These are phyloP conservation scores for Notodonta ziczac DNA, from an alignment of 2,888 invertebrate genomes.

Conservation along the genomic window DNA sequence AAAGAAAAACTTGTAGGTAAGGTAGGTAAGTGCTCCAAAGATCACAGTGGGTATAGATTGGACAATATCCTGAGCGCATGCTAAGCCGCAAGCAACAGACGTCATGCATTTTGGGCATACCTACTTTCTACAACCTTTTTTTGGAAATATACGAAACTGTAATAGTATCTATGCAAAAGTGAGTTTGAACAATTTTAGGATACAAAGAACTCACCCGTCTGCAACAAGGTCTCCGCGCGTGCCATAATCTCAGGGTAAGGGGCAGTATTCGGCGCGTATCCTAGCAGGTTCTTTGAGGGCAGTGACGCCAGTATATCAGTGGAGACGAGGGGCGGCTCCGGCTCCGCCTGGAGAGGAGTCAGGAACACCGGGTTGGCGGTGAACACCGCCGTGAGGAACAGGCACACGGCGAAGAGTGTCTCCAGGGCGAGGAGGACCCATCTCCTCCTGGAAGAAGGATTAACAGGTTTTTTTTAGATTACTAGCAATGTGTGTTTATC, in stretches of 20 bases:
- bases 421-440: slow-evolving; percentile 58
- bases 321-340: slow-evolving; percentile 49
- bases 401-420: slow-evolving; percentile 47
- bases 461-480: too few species aligned
- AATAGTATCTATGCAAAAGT: too few species aligned
- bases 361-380: slow-evolving; percentile 70
- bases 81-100: too few species aligned
- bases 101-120: too few species aligned
- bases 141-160: too few species aligned
- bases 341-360: slow-evolving; percentile 58
- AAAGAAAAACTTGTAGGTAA: too few species aligned
- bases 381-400: slow-evolving; percentile 53
- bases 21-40: too few species aligned
- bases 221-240: slow-evolving; percentile 45
- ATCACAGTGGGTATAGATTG: too few species aligned
- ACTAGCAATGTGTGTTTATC: too few species aligned
- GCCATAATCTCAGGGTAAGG: slow-evolving; percentile 56
- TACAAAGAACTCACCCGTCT: slow-evolving; percentile 43
- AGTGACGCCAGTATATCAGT: slow-evolving; percentile 51
- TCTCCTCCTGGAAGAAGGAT: slow-evolving; percentile 53
- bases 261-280: slow-evolving; percentile 55
- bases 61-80: too few species aligned
- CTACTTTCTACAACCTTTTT: too few species aligned
- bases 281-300: slow-evolving; percentile 48
- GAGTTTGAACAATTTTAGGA: too few species aligned